These are phyloP conservation scores for Aphodius granarius DNA, from an alignment of 2,888 invertebrate species.

Conservation along the genomic window DNA sequence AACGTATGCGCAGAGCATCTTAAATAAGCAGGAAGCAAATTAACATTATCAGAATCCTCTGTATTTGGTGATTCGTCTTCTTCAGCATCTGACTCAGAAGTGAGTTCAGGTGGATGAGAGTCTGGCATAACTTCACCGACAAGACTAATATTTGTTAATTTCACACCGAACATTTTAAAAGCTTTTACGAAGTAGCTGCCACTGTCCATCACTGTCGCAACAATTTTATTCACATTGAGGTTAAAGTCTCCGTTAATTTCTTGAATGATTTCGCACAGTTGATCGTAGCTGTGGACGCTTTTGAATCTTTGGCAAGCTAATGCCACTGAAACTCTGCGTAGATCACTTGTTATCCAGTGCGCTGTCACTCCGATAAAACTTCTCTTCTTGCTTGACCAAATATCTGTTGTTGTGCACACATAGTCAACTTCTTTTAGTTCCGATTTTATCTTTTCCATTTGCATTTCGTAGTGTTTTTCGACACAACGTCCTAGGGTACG, in stretches of 20 bases:
- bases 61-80: not conserved
- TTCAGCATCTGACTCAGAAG: too few species aligned
- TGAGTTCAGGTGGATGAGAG: too few species aligned
- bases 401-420: not conserved
- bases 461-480: not conserved
- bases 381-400: not conserved
- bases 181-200: too few species aligned
- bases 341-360: not conserved
- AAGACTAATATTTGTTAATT: too few species aligned
- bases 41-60: not conserved
- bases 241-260: too few species aligned
- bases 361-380: constrained; percentile 4
- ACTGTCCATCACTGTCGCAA: too few species aligned
- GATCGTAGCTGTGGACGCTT: not conserved
- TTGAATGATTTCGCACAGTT: not conserved
- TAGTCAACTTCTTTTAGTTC: too few species aligned
- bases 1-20: not conserved
- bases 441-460: not conserved
- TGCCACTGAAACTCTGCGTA: not conserved
- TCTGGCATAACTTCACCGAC: too few species aligned
- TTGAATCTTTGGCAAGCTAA: not conserved
- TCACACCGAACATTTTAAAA: too few species aligned
- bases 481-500: not conserved
- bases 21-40: not conserved
- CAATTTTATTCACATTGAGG: too few species aligned